Conservation (phyloP, 2,888 invertebrate genomes). For the Thera britannica region DNA sequence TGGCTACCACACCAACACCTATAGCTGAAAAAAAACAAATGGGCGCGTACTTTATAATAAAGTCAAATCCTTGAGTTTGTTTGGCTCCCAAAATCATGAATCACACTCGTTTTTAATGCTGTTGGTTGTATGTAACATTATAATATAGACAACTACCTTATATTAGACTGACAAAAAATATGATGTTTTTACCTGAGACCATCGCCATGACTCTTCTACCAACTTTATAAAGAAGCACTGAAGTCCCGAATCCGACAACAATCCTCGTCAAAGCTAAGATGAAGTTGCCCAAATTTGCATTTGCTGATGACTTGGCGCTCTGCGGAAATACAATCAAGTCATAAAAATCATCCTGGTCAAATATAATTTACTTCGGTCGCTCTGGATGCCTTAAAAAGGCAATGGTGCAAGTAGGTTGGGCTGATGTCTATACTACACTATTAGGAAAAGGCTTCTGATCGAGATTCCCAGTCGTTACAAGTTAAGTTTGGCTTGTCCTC, state of each 20-base stretch:
- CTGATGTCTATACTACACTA: too few species aligned
- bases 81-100: background rate
- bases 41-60: too few species aligned
- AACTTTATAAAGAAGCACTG: constrained; percentile 54
- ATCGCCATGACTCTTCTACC: constrained; percentile 58
- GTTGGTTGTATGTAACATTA: too few species aligned
- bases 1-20: constrained; percentile 51
- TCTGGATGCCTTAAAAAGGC: too few species aligned
- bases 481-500: too few species aligned
- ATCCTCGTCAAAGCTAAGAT: constrained; percentile 53
- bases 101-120: too few species aligned
- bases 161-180: background rate
- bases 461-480: too few species aligned
- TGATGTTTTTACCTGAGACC: constrained; percentile 45
- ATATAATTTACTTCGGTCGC: too few species aligned
- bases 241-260: constrained; percentile 44
- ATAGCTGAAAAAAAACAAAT: constrained; percentile 50
- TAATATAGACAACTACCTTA: too few species aligned
- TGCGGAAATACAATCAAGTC: constrained; percentile 37
- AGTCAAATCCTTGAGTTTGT: too few species aligned
- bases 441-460: too few species aligned
- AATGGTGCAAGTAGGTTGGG: too few species aligned
- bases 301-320: constrained; percentile 53
- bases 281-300: constrained; percentile 53
- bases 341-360: background rate